Base-by-base conservation (phyloP, 2,113 vertebrate genomes). In the Ictalurus furcatus region DNA sequence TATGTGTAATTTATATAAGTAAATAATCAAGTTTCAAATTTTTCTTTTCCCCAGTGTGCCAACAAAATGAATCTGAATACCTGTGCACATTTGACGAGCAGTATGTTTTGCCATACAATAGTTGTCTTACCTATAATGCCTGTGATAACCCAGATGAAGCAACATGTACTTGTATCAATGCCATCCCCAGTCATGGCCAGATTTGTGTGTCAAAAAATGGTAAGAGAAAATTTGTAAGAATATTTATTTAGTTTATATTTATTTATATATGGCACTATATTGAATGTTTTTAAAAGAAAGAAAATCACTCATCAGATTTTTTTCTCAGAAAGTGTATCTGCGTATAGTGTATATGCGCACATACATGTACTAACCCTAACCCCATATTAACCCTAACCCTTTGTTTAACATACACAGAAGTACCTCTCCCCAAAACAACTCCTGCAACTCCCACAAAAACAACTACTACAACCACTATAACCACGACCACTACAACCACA, bases 81-180 rank as follows among this genome's bases (percentile, higher is more conserved):
- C 87, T 88, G 71, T 94, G 92, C 16, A 63, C 23, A 59, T 92
- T 90, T 85, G 91, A 92, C 84, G 63, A 90, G n/a, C 79, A 56
- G 28, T 90, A 84, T 90, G 48, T 59, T 25, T 90, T 87, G 90
- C 25, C 90, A 61, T 82, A 87, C 40, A 30, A 85, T 81, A 69
- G 82, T 74, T 92, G 90, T 34, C 23, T 34, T 56, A 40, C 28
- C 8, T 88, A 92, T 56, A 84, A 88, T 8, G 25, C 80, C 28
- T 92, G 91, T 81, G 86, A 83, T 69, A 40, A 87, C 9, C 65
- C 82, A 21, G 52, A 59, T 40, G 34, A 67, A 4, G 85, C 37
- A 52, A 37, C 80, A 40, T 91, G 90, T 65, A 81, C 83, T 25
- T 91, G 88, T 73, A 89, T 91, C 37, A 73, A 1, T 56, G 85